Evolutionary conservation across 2,113 vertebrate species (phyloP), one percentile per base, ranked within the genome.

Genomic region (Malurus cyaneus): DNA sequence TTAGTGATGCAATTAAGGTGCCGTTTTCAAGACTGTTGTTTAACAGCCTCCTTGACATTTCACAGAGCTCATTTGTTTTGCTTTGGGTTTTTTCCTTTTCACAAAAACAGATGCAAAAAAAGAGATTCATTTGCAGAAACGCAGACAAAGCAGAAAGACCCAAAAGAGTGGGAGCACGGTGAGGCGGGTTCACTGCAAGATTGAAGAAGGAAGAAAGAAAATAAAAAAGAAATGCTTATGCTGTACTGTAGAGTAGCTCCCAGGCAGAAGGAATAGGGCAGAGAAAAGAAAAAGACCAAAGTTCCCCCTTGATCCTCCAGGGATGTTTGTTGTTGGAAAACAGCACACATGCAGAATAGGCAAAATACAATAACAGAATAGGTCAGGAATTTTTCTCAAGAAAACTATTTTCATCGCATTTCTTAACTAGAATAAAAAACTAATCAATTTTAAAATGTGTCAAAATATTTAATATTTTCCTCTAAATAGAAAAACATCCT

Each of bases 31-130:
- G 87, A 86, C 84, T 82, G 71, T 88, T 96, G 87, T 94, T 95
- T 96, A 95, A 94, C 94, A 96, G 82, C 85, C 60, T 94, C 85
- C 89, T 91, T 96, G 94, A 96, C 94, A 95, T 97, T 97, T 95
- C 93, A 92, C 89, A 86, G 93, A 80, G 73, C 85, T 95, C 82
- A 72, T 95, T 96, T 96, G 85, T 90, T 97, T 96, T 86, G 64
- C 60, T 92, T 89, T 89, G 71, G 39, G 31, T 93, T 96, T 87
- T 53, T 94, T 96, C 32, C 39, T 83, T 92, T 86, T 78, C 92
- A 69, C 39, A 54, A 93, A 97, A 94, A 67, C 86, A 95, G 76
- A 91, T 61, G 61, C 31, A 86, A 93, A 94, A 83, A 88, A 56
- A 70, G 24, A n/a, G 6, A 80, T 87, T 91, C 46, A 79, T 91